Percentiles rank a stretch among this genome's conserved stretches.
These are phyloP conservation scores for Desoria tigrina DNA, from an alignment of 2,888 invertebrate species.

Conservation along the genomic window DNA sequence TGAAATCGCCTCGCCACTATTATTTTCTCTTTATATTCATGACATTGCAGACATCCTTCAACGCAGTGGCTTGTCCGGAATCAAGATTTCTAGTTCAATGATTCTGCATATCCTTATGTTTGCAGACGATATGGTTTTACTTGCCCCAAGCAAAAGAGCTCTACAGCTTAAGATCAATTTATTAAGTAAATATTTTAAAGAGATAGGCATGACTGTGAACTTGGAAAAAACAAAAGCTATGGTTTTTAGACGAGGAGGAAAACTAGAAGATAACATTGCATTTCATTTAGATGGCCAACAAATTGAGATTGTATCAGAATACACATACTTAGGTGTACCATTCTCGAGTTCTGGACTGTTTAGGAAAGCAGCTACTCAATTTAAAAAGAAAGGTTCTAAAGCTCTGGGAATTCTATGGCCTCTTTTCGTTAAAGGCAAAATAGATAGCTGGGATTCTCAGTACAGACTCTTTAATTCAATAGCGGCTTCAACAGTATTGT, in stretches of 20 bases:
- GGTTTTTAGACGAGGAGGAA: not conserved
- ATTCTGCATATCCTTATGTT: not conserved
- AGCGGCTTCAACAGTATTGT: not conserved
- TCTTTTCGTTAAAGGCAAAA: not conserved
- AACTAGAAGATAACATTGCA: not conserved
- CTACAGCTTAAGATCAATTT: not conserved
- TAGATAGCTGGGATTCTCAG: not conserved
- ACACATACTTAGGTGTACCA: not conserved
- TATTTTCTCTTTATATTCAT: not conserved
- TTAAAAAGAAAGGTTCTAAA: not conserved
- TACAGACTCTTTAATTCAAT: not conserved
- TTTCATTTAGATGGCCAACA: not conserved
- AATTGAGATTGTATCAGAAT: not conserved
- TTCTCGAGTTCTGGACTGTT: not conserved
- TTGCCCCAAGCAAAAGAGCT: not conserved
- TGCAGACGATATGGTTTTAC: constrained; percentile 2
- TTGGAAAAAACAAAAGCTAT: not conserved
- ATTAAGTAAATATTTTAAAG: not conserved
- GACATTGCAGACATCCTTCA: not conserved
- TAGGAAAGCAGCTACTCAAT: not conserved
- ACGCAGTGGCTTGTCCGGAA: not conserved
- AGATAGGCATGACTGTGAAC: not conserved
- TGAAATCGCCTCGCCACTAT: not conserved
- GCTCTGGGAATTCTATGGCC: not conserved
- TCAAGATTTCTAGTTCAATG: not conserved